Percentiles rank a stretch among this genome's conserved stretches.
These are phyloP conservation scores for Bagarius yarrelli DNA, from an alignment of 2,113 vertebrate genomes.

Conservation along the genomic window DNA sequence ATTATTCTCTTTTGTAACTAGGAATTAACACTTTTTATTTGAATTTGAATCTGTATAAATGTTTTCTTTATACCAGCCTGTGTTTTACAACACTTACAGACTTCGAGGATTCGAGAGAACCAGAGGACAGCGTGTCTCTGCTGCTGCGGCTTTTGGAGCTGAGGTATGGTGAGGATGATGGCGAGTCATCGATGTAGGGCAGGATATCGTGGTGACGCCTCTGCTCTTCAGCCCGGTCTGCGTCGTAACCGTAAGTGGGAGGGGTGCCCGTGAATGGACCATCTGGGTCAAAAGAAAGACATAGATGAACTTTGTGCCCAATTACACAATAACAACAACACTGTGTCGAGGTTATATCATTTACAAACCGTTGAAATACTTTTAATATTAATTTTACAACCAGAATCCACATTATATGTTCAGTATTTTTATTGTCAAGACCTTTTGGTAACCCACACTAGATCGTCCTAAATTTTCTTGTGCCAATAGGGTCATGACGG, in stretches of 20 bases:
- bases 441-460: conserved; percentile 27
- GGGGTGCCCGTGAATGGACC: conserved; percentile 79
- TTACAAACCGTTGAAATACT: not conserved
- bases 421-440: not conserved
- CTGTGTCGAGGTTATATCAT: not conserved
- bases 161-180: conserved; percentile 91
- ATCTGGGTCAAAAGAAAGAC: conserved; percentile 68
- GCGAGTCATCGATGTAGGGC: conserved; percentile 94
- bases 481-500: not conserved
- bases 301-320: not conserved
- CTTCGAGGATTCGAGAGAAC: conserved; percentile 86
- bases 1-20: too few relatives aligned
- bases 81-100: conserved; percentile 69
- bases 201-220: conserved; percentile 85
- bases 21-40: too few relatives aligned
- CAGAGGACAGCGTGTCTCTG: conserved; percentile 82
- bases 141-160: conserved; percentile 89
- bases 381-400: not conserved
- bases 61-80: not conserved
- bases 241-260: conserved; percentile 81
- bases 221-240: conserved; percentile 87
- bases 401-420: conserved; percentile 3
- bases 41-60: too few relatives aligned
- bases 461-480: conserved; percentile 3
- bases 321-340: not conserved